Evolutionary conservation across 2,797 vertebrate species (phyloP).

Genomic region (Decapterus maruadsi): DNA sequence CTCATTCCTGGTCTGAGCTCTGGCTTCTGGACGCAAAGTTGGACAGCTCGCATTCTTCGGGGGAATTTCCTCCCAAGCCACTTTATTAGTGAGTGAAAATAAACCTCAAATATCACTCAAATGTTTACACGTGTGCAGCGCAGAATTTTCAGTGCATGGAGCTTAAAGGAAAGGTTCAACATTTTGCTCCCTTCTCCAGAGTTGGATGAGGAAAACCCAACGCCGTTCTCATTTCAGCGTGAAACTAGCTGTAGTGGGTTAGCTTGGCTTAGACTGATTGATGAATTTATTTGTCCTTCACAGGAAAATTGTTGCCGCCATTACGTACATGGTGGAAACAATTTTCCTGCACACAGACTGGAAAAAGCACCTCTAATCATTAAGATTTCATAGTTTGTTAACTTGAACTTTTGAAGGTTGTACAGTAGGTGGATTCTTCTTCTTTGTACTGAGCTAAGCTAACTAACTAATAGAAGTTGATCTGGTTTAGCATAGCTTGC

Average conservation of each 20-base stretch:
- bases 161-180: conserved; percentile 10
- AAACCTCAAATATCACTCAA: conserved; percentile 61
- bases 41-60: conserved; percentile 63
- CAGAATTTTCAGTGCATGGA: conserved; percentile 6
- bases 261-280: conserved; percentile 16
- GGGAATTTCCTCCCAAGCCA: conserved; percentile 59
- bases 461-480: no score
- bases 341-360: no score
- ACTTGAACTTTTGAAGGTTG: background rate
- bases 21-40: conserved; percentile 62
- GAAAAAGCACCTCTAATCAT: no score
- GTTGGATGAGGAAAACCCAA: background rate
- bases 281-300: no score
- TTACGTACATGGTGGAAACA: no score
- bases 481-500: no score
- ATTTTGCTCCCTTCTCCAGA: conserved; percentile 23
- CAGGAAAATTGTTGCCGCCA: no score
- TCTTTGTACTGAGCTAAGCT: background rate
- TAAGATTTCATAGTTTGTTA: conserved; percentile 7
- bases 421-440: background rate
- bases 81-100: conserved; percentile 66
- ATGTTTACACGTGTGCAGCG: conserved; percentile 46
- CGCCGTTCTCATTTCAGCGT: background rate
- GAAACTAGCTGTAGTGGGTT: background rate
- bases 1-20: conserved; percentile 55